Evolutionary conservation across 2,888 invertebrate species (phyloP).

Genomic region (Phymatocera aterrima): DNA sequence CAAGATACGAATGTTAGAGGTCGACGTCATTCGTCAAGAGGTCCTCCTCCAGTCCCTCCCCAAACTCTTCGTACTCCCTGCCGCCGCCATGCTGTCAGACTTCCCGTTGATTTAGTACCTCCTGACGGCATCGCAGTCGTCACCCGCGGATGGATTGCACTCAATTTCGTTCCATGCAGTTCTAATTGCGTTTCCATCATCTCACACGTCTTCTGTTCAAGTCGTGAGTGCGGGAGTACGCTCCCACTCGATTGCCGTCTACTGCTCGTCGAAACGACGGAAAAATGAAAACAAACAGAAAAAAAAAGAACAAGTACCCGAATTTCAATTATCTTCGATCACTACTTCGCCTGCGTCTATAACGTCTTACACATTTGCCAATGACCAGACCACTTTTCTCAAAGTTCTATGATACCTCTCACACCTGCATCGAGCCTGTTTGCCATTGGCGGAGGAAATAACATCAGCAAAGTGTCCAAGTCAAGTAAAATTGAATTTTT

Average conservation of each 20-base stretch:
- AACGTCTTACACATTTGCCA: neutral
- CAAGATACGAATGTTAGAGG: conserved; percentile 25
- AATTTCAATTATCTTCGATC: no score
- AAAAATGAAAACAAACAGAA: no score
- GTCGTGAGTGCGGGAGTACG: neutral
- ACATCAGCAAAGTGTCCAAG: neutral
- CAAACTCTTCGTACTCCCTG: conserved; percentile 13
- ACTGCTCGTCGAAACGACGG: no score
- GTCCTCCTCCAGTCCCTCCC: conserved; percentile 19
- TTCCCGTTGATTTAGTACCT: conserved; percentile 49
- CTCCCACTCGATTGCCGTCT: no score
- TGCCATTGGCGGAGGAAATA: neutral
- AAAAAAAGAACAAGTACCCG: no score
- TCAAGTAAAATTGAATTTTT: neutral
- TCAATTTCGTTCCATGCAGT: conserved; percentile 34
- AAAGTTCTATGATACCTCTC: neutral
- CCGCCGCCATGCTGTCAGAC: neutral
- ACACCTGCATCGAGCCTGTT: neutral
- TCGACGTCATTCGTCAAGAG: conserved; percentile 40
- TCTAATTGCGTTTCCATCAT: conserved; percentile 45
- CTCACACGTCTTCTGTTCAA: neutral
- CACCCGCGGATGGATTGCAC: conserved; percentile 41
- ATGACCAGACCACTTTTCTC: neutral
- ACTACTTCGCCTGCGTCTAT: neutral
- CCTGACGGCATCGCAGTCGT: neutral